Conservation (phyloP, 2,888 invertebrate species). For the Sinhomidia bicolor region DNA sequence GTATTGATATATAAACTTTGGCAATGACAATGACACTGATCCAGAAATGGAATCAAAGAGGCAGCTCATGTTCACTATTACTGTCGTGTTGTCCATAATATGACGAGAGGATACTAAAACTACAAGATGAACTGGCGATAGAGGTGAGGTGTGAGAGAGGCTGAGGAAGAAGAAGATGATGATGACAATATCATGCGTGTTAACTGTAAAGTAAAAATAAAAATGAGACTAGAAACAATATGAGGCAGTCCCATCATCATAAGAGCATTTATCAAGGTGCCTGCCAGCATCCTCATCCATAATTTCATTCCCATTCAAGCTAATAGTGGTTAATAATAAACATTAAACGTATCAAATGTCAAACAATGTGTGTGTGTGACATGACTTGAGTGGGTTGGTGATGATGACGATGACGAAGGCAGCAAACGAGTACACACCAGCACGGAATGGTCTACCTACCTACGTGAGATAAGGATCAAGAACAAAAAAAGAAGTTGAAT, state of each 20-base stretch:
- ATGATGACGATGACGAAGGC: not conserved
- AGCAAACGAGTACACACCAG: not conserved
- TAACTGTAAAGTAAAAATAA: not conserved
- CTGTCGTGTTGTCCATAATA: not conserved
- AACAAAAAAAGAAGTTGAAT: not conserved
- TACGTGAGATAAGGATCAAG: conserved; percentile 12
- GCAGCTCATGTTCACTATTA: conserved; percentile 14
- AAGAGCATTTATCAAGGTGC: conserved; percentile 50
- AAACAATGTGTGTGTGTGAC: conserved; percentile 53
- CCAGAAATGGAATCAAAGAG: conserved; percentile 63
- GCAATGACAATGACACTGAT: conserved; percentile 70
- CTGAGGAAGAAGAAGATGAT: not conserved
- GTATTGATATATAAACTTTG: conserved; percentile 6
- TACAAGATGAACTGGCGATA: not conserved
- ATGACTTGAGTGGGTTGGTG: conserved; percentile 21
- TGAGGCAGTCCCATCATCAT: conserved; percentile 16
- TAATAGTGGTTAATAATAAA: conserved; percentile 32
- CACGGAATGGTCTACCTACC: not conserved
- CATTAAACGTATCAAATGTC: conserved; percentile 61
- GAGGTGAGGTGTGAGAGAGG: not conserved
- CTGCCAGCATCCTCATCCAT: conserved; percentile 2
- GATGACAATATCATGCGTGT: conserved; percentile 12
- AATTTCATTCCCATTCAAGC: not conserved
- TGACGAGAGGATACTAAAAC: not conserved
- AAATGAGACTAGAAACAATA: not conserved